Evolutionary conservation across 2,797 vertebrate species (phyloP).

Genomic region (Gymnothorax reevesii): DNA sequence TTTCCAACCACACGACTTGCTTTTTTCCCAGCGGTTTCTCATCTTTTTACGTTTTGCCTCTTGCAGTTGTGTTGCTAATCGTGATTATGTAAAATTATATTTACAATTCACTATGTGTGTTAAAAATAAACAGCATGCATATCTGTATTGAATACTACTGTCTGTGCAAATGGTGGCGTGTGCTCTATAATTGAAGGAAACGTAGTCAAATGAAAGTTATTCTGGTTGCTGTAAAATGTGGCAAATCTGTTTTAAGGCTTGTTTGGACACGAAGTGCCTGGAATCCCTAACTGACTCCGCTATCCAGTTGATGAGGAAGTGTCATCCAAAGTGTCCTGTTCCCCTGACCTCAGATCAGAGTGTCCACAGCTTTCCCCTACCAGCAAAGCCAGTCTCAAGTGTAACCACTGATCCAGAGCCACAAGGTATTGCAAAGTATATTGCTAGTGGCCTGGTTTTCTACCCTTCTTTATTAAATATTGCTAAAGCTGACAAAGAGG

Average conservation of each 20-base stretch:
- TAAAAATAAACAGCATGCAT: not conserved
- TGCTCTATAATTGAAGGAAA: not conserved
- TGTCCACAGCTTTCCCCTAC: constrained; percentile 72
- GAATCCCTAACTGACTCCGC: constrained; percentile 69
- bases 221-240: not conserved
- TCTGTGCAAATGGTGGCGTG: not conserved
- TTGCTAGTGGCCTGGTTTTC: not conserved
- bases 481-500: not conserved
- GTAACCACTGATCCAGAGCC: constrained; percentile 19
- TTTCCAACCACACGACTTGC: not conserved
- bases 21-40: constrained; percentile 2
- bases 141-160: constrained; percentile 20
- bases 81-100: constrained; percentile 5
- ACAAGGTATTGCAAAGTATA: constrained; percentile 47
- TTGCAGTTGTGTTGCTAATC: not conserved
- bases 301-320: constrained; percentile 84
- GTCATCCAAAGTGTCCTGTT: constrained; percentile 76
- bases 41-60: not conserved
- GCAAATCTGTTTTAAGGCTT: constrained; percentile 61
- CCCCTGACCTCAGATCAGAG: constrained; percentile 73
- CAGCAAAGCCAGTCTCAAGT: constrained; percentile 48
- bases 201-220: constrained; percentile 1
- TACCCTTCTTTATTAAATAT: not conserved
- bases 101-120: constrained; percentile 7
- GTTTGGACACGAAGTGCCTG: constrained; percentile 62